Evolutionary conservation across 2,113 vertebrate genomes (phyloP), one percentile per base, ranked within the genome.

Genomic region (Gorsachius goisagi): DNA sequence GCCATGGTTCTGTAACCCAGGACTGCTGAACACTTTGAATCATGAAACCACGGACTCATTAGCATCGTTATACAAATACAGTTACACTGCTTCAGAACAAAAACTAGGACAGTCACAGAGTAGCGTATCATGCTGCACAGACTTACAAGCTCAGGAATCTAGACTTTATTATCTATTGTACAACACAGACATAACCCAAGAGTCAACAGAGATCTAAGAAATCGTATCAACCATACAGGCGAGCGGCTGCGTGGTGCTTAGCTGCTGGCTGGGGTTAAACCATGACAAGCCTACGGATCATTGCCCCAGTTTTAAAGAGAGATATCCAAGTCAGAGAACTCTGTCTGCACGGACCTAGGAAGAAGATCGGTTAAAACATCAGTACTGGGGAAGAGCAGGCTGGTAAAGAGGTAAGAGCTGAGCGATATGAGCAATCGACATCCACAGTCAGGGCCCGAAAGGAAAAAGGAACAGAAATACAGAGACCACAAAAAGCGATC

Each of bases 1-100:
- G 20, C 21, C 4, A 1, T 2, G 50, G 45, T 4, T 55, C 66
- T 9, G 0, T 30, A 87, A 71, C 47, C 59, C 47, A 7, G 1
- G 52, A 37, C 44, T 2, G 0, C 35, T 21, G 12, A 78, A n/a
- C 4, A 5, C 56, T 58, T 69, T 27, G 56, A 72, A 50, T 71
- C 39, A 39, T 6, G 49, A 89, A 89, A 47, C 52, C 81, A 81
- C 69, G 63, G 53, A 2, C 56, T 41, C 49, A 49, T 35, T 28
- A 47, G 30, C 58, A 85, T 82, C 44, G 44, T 68, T 35, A 56
- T 9, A 93, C 27, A 84, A 39, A 85, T 44, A 56, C 49, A 64
- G 71, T 69, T 76, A 83, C 20, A 17, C 53, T 49, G 39, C 49
- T 66, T 37, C 67, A 26, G 44, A 85, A 49, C 60, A 59, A 75